Conservation (phyloP, 2,888 invertebrate genomes). For the Charanyca ferruginea region DNA sequence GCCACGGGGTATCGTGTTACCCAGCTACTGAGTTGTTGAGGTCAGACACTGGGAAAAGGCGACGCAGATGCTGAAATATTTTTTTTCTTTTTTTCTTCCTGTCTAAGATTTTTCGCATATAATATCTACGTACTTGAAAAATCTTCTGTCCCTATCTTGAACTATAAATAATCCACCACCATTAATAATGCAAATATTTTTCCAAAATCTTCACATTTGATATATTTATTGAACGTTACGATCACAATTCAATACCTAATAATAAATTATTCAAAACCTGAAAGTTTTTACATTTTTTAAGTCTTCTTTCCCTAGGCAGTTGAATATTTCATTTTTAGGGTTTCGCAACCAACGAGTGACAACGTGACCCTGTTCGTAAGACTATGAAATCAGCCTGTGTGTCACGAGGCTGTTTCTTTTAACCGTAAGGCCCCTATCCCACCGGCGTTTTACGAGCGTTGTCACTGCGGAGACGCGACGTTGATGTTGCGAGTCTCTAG, state of each 20-base stretch:
- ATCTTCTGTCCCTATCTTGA: background rate
- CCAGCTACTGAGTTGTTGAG: too few species aligned
- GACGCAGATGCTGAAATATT: too few species aligned
- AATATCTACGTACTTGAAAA: background rate
- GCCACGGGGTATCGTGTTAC: too few species aligned
- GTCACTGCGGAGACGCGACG: too few species aligned
- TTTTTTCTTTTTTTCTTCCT: too few species aligned
- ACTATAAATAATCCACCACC: background rate
- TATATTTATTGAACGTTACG: slow-evolving; percentile 18
- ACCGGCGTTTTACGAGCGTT: too few species aligned
- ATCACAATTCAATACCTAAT: slow-evolving; percentile 40
- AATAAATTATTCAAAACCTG: slow-evolving; percentile 42
- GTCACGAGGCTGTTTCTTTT: background rate
- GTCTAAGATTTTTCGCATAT: background rate
- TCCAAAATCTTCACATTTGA: slow-evolving; percentile 21
- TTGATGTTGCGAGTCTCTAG: too few species aligned
- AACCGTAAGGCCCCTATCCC: too few species aligned
- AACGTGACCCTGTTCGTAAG: background rate
- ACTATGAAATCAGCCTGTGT: background rate
- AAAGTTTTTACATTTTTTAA: slow-evolving; percentile 51
- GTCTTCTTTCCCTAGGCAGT: slow-evolving; percentile 30
- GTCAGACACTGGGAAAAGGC: too few species aligned
- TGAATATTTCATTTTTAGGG: slow-evolving; percentile 47
- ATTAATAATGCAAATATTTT: slow-evolving; percentile 27
- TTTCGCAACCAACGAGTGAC: background rate